Percentiles rank a stretch among this genome's conserved stretches.
phyloP scores from a whole-genome alignment of 1,140 invertebrate species.

The Anastatus disparis region DNA sequence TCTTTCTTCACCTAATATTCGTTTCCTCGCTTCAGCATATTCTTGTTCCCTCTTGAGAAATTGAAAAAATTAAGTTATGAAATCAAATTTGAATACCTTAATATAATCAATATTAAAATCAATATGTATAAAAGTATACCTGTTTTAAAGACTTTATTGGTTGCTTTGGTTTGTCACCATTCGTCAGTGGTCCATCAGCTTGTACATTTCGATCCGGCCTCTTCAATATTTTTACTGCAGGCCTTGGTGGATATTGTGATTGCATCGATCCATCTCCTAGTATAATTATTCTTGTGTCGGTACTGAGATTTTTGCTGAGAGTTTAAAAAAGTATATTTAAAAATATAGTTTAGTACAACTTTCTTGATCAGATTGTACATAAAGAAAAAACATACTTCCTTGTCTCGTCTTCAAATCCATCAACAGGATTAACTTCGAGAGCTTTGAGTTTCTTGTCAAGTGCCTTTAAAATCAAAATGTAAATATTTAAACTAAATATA shows the following conservation, averaged over 20 bases:
- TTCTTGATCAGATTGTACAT: not conserved
- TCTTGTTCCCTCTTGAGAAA: constrained; percentile 79
- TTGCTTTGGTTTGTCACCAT: constrained; percentile 76
- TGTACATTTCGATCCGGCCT: constrained; percentile 71
- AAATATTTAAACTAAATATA: not conserved
- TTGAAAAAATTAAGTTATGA: constrained; percentile 23
- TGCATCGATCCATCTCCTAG: constrained; percentile 61
- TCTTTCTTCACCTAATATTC: constrained; percentile 84
- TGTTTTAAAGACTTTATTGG: constrained; percentile 87
- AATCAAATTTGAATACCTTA: too few relatives aligned
- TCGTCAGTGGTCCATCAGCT: constrained; percentile 64
- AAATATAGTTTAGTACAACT: not conserved
- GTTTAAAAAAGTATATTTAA: constrained; percentile 4
- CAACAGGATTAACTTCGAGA: constrained; percentile 54
- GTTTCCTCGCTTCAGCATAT: constrained; percentile 84
- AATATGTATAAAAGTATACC: constrained; percentile 53
- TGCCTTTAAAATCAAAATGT: constrained; percentile 49
- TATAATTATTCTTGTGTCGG: constrained; percentile 61
- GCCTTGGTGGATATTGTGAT: constrained; percentile 75
- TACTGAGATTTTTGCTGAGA: constrained; percentile 38
- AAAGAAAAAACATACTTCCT: constrained; percentile 50
- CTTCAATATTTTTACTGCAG: constrained; percentile 85
- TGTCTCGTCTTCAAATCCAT: constrained; percentile 57
- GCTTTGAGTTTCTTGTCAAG: constrained; percentile 61
- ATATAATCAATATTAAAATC: too few relatives aligned